Evolutionary conservation across 1,140 invertebrate genomes (phyloP).

Genomic region (Drosophila navojoa): DNA sequence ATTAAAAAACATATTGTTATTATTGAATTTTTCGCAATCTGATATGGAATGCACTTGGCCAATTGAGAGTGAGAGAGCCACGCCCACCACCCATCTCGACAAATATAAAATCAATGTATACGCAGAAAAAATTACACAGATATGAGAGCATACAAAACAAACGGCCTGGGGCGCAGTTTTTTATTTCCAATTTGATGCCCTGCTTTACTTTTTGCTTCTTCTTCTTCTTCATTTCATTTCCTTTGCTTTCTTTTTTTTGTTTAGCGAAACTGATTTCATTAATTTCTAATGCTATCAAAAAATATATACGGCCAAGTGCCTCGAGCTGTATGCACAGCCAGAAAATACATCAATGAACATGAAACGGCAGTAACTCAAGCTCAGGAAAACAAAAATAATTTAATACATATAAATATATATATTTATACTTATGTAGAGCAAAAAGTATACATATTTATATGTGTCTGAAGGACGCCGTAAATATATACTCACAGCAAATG

Average conservation of each 20-base stretch:
- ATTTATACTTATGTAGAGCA: background rate
- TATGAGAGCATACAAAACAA: conserved; percentile 41
- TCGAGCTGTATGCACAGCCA: conserved; percentile 47
- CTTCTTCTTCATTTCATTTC: background rate
- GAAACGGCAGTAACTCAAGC: conserved; percentile 23
- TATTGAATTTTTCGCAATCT: conserved; percentile 10
- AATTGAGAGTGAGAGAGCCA: background rate
- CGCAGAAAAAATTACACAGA: conserved; percentile 15
- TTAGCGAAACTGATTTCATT: conserved; percentile 76
- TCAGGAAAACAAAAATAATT: conserved; percentile 11
- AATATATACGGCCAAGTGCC: conserved; percentile 66
- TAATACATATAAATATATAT: background rate
- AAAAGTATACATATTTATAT: conserved; percentile 1
- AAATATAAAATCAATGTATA: conserved; percentile 35
- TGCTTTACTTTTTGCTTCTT: conserved; percentile 17
- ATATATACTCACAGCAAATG: conserved; percentile 50
- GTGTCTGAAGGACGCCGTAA: conserved; percentile 32
- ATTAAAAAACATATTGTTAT: conserved; percentile 37
- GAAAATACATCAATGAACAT: conserved; percentile 60
- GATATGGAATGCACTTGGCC: conserved; percentile 17
- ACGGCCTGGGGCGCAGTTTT: conserved; percentile 52
- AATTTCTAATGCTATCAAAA: conserved; percentile 79
- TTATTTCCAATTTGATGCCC: conserved; percentile 58
- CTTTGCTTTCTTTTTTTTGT: conserved; percentile 24
- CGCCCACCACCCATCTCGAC: conserved; percentile 13